phyloP scores from a whole-genome alignment of 1,140 invertebrate species.

The Lordiphosa mommai region DNA sequence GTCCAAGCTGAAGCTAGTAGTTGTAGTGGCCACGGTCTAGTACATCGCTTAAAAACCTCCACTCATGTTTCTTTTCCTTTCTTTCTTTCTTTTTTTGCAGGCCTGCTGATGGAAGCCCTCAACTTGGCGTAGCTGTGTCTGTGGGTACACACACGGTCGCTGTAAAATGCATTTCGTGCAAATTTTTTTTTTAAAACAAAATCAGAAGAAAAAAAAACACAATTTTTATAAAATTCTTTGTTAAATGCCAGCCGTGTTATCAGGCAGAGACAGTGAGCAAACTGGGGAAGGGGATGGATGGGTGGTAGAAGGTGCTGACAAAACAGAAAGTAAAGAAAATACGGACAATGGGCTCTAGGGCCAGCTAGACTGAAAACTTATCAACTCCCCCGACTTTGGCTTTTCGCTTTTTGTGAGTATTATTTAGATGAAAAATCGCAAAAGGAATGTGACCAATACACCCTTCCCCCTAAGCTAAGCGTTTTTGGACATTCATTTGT shows the following conservation, averaged over 20 bases:
- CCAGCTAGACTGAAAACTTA: constrained; percentile 2
- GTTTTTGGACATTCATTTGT: constrained; percentile 7
- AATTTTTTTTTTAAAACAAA: constrained; percentile 25
- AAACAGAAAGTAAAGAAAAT: neutral
- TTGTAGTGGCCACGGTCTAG: constrained; percentile 45
- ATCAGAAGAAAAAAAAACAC: constrained; percentile 13
- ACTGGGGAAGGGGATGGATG: neutral
- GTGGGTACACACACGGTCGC: constrained; percentile 4
- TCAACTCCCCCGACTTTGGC: constrained; percentile 3
- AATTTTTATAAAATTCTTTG: constrained; percentile 49
- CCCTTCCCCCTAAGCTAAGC: neutral
- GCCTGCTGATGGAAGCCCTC: constrained; percentile 61
- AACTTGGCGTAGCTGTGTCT: constrained; percentile 14
- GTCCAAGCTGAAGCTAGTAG: constrained; percentile 5
- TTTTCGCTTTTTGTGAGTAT: constrained; percentile 58
- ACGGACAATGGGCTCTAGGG: constrained; percentile 46
- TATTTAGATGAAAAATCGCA: constrained; percentile 72
- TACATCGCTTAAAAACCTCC: constrained; percentile 54
- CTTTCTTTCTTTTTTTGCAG: constrained; percentile 33
- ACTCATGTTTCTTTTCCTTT: constrained; percentile 27
- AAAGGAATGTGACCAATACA: constrained; percentile 27
- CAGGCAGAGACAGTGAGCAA: constrained; percentile 20
- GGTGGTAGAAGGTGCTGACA: constrained; percentile 13
- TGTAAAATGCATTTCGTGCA: constrained; percentile 60
- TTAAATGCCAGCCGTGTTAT: constrained; percentile 51